Conservation (phyloP, 2,888 invertebrate species). For the Caenorhabditis becei region DNA sequence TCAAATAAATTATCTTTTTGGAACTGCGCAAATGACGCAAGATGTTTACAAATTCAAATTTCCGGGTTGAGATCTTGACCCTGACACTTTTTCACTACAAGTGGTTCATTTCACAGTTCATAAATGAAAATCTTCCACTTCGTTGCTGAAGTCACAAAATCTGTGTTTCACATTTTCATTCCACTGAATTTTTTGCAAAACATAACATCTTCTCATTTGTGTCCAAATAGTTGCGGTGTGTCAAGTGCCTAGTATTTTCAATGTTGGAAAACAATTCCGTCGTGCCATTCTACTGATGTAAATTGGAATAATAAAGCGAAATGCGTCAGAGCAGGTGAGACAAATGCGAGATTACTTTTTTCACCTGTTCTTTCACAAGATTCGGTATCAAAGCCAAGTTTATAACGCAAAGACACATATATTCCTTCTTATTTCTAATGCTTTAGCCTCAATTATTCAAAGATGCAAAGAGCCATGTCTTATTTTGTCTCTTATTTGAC, state of each 20-base stretch:
- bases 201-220: neutral
- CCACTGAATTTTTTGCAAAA: neutral
- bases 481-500: neutral
- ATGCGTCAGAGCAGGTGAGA: conserved; percentile 4
- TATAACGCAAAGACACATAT: neutral
- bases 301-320: neutral
- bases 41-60: neutral
- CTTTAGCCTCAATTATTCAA: neutral
- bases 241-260: neutral
- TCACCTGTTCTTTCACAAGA: neutral
- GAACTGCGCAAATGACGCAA: too few relatives aligned
- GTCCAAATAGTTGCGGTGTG: neutral
- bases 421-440: neutral
- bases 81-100: neutral
- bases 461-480: neutral
- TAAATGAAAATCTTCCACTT: neutral
- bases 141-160: neutral
- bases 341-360: neutral
- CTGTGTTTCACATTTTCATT: neutral
- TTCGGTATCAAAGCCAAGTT: neutral
- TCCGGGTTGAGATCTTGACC: neutral
- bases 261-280: neutral
- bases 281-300: neutral
- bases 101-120: neutral
- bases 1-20: too few relatives aligned